Conservation (phyloP, 2,888 invertebrate genomes). For the Steinernema scapterisci region DNA sequence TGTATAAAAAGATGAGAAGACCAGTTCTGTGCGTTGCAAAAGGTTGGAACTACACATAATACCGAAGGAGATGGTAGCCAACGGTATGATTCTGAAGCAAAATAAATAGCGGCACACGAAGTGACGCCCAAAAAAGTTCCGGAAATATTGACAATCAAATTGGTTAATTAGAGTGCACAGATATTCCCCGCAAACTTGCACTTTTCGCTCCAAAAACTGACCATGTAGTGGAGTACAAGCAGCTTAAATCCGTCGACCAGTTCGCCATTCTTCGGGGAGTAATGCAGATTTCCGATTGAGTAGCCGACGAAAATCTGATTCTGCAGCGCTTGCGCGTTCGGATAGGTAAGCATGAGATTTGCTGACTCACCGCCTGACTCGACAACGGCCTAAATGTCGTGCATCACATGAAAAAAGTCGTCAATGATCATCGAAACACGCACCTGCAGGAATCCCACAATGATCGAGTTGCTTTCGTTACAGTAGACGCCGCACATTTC, state of each 20-base stretch:
- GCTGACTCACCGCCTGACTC: slow-evolving; percentile 34
- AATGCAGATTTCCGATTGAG: slow-evolving; percentile 39
- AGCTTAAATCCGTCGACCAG: slow-evolving; percentile 46
- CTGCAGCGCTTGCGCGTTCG: slow-evolving; percentile 56
- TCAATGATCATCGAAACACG: neutral
- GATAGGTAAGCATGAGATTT: slow-evolving; percentile 52
- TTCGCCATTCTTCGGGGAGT: slow-evolving; percentile 34
- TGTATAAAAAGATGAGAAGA: too few species aligned
- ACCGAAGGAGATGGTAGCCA: too few species aligned
- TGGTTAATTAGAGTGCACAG: too few species aligned
- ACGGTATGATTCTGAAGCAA: too few species aligned
- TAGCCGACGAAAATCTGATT: slow-evolving; percentile 47
- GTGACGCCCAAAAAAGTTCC: too few species aligned
- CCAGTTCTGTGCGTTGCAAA: too few species aligned
- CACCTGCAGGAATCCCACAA: slow-evolving; percentile 61
- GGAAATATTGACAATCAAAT: too few species aligned
- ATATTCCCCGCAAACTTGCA: too few species aligned
- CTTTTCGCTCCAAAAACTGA: slow-evolving; percentile 35
- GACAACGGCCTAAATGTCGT: slow-evolving; percentile 39
- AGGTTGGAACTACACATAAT: too few species aligned
- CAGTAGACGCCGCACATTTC: slow-evolving; percentile 64
- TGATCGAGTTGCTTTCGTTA: slow-evolving; percentile 62
- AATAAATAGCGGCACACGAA: too few species aligned
- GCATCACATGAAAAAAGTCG: neutral
- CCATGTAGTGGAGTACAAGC: slow-evolving; percentile 64